Evolutionary conservation across 2,797 vertebrate species (phyloP).

Genomic region (Lophotriccus pileatus): DNA sequence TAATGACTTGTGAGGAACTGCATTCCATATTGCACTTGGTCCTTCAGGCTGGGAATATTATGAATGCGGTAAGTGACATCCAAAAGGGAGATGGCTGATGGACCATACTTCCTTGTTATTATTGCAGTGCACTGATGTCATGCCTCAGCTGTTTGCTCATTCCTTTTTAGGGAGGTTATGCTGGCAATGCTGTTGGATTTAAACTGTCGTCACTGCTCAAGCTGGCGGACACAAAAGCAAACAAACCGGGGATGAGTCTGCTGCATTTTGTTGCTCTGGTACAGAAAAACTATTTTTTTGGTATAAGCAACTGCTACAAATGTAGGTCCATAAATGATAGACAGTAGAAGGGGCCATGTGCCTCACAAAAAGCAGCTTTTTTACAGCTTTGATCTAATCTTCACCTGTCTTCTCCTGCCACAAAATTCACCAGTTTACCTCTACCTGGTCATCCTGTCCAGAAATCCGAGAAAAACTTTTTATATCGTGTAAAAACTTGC

Average conservation of each 20-base stretch:
- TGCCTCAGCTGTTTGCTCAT: slow-evolving; percentile 1
- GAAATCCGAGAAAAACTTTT: background rate
- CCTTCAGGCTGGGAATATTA: slow-evolving; percentile 97
- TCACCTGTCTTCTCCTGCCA: background rate
- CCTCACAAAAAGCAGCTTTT: background rate
- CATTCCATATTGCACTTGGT: slow-evolving; percentile 95
- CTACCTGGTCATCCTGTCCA: background rate
- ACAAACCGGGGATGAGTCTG: slow-evolving; percentile 97
- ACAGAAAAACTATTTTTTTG: slow-evolving; percentile 39
- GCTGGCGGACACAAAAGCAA: slow-evolving; percentile 95
- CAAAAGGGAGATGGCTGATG: background rate
- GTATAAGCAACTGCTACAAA: background rate
- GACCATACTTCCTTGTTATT: background rate
- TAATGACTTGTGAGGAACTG: slow-evolving; percentile 93
- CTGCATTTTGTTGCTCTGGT: slow-evolving; percentile 98
- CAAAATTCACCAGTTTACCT: background rate
- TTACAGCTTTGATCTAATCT: background rate
- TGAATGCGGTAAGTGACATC: slow-evolving; percentile 91
- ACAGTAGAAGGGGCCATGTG: background rate
- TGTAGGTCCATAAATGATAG: background rate
- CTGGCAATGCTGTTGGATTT: slow-evolving; percentile 97
- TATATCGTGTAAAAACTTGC: background rate
- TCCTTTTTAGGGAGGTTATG: slow-evolving; percentile 89
- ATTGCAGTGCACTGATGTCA: background rate
- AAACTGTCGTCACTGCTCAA: slow-evolving; percentile 96